Base-by-base conservation (phyloP, 2,797 vertebrate species). In the Rhinella marina region DNA sequence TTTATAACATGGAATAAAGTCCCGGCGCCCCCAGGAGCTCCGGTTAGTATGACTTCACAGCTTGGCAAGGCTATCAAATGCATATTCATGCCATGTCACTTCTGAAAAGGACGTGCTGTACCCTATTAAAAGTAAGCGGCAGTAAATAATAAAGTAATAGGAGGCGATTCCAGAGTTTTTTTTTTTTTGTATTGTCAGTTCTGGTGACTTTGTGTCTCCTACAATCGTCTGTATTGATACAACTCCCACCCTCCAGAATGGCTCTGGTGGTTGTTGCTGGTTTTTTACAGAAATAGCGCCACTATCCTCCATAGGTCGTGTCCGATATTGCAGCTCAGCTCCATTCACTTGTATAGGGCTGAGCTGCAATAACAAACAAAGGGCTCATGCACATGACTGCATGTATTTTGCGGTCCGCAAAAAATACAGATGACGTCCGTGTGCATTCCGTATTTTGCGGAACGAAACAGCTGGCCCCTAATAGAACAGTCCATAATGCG, bases 51-150 rank as follows among this genome's bases (percentile, higher is more conserved):
- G 78, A 86, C 64, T 13, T 86, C 78, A 86, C 23, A 73, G 8
- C 77, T 72, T 73, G 52, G 61, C 76, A 86, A 7, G 56, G 7
- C 11, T 14, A 80, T 70, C 13, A 56, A 17, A 21, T 29, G 66
- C 14, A 54, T 52, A 32, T 79, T 16, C 61, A 56, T 57, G 54
- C 21, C 59, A 52, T 48, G n/a, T 17, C 27, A 76, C n/a, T 23
- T 75, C 73, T 14, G 27, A 79, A 79, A 80, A 79, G 75, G 84
- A 62, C 84, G 70, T 62, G 68, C 23, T 86, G 84, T 79, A 78
- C 72, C 77, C 50, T 86, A 78, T 80, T 68, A 86, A 64, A 76
- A 68, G 78, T 66, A 86, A 41, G 12, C n/a, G 10, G 2, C 84
- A 66, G 59, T 68, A 54, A 77, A 86, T 79, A 64, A 54, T 56